Evolutionary conservation across 2,797 vertebrate species (phyloP).

Genomic region (Premnoplex brunnescens): DNA sequence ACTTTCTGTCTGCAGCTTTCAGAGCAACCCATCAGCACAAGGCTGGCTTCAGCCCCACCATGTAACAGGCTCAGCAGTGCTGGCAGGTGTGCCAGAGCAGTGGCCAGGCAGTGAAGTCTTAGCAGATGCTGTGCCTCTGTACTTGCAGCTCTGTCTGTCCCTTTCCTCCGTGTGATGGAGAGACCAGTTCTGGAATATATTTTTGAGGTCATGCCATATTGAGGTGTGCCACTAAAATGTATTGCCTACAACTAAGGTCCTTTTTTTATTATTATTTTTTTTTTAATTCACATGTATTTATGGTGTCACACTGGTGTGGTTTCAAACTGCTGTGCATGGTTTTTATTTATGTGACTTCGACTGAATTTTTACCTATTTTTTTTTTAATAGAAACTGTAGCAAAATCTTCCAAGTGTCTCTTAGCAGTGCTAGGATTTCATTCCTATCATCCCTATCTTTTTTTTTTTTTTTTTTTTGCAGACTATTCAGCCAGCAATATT

Average conservation of each 20-base stretch:
- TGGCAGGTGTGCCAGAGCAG: not conserved
- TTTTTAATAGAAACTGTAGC: not conserved
- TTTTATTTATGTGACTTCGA: not conserved
- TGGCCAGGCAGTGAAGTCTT: not conserved
- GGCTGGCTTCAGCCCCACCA: accelerated
- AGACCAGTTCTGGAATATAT: not conserved
- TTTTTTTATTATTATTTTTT: not conserved
- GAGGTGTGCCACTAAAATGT: not conserved
- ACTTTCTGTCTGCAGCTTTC: not conserved
- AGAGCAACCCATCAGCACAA: accelerated
- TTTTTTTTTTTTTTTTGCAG: not conserved
- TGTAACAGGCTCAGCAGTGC: not conserved
- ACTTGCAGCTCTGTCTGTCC: not conserved
- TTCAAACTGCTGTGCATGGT: not conserved
- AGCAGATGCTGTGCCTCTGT: not conserved
- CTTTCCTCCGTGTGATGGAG: not conserved
- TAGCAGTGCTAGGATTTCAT: constrained; percentile 1
- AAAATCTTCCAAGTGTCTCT: not conserved
- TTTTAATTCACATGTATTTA: not conserved
- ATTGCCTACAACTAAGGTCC: not conserved
- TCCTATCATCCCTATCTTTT: not conserved
- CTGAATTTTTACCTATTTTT: not conserved
- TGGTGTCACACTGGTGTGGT: not conserved
- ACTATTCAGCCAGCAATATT: constrained; percentile 24
- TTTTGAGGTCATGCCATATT: not conserved